These are phyloP conservation scores for Brachypalpus laphriformis DNA, from an alignment of 2,888 invertebrate species.

Conservation along the genomic window DNA sequence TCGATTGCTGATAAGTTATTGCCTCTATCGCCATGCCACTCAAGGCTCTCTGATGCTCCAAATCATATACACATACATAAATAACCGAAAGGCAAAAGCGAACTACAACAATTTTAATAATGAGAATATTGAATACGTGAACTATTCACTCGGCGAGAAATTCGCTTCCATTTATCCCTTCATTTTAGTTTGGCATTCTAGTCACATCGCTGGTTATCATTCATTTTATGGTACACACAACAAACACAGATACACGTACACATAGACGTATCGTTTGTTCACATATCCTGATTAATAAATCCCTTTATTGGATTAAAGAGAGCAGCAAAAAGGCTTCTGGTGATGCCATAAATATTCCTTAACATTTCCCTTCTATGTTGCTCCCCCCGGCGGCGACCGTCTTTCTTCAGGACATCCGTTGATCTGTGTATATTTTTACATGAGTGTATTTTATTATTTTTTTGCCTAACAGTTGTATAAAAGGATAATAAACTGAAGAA, in stretches of 20 bases:
- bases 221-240: constrained; percentile 58
- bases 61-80: constrained; percentile 26
- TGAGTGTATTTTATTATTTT: constrained; percentile 4
- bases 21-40: neutral
- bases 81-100: constrained; percentile 22
- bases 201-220: constrained; percentile 63
- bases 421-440: constrained; percentile 51
- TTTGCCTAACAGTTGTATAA: constrained; percentile 40
- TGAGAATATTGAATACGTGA: constrained; percentile 72
- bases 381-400: neutral
- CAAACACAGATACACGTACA: constrained; percentile 24
- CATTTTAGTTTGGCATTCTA: constrained; percentile 44
- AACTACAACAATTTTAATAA: constrained; percentile 70
- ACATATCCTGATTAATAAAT: constrained; percentile 69
- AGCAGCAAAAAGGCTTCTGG: constrained; percentile 53
- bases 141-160: constrained; percentile 45
- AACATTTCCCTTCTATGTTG: constrained; percentile 57
- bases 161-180: constrained; percentile 25
- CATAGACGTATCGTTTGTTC: neutral
- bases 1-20: constrained; percentile 64
- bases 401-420: constrained; percentile 42
- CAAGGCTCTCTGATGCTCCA: neutral
- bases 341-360: constrained; percentile 69
- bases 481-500: constrained; percentile 55
- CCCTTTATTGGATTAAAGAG: constrained; percentile 68